Evolutionary conservation across 2,888 invertebrate genomes (phyloP), one percentile per base, ranked within the genome.

Genomic region (Syritta pipiens): DNA sequence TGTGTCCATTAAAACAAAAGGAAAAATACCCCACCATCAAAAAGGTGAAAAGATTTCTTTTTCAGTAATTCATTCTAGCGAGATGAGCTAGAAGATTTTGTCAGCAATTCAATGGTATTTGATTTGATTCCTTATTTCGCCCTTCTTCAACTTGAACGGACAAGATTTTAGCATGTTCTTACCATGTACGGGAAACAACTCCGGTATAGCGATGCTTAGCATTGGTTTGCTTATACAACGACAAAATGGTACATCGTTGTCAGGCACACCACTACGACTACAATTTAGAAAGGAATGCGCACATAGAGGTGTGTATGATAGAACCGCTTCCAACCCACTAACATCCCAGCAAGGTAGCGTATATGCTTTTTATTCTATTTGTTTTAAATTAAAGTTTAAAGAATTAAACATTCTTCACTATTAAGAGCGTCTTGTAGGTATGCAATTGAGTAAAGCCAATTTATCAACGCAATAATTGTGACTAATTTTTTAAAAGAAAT

Each of bases 251-350:
- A 92, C 92, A 87, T 93, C 95, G 81, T 90, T 97, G 84, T 94
- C 94, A 86, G 96, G 96, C 86, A 97, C 96, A 85, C 97, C 97
- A 76, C 90, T 97, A 85, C 92, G 95, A 85, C 91, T 97, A 86
- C 94, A 93, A 89, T 92, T 97, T 88, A 93, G 95, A 90, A 97
- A 97, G 93, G 96, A 97, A 92, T 97, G 97, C 91, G 94, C 95
- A 89, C 94, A 95, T 91, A 94, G 95, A 93, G 95, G 95, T 95
- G 93, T 93, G 93, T 93, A 91, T 91, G 91, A 92, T 86, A 88
- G 84, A 85, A 86, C 87, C 87, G 87, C 87, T 86, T 86, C 87
- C 87, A 86, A 87, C 85, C 85, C 87, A 86, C 86, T 87, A 86
- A 86, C 86, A 87, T 86, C 87, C 86, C 83, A 86, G 86, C 89